Percentiles rank a stretch among this genome's conserved stretches.
phyloP scores from a whole-genome alignment of 1,140 invertebrate species.

The Drosophila seguyi region DNA sequence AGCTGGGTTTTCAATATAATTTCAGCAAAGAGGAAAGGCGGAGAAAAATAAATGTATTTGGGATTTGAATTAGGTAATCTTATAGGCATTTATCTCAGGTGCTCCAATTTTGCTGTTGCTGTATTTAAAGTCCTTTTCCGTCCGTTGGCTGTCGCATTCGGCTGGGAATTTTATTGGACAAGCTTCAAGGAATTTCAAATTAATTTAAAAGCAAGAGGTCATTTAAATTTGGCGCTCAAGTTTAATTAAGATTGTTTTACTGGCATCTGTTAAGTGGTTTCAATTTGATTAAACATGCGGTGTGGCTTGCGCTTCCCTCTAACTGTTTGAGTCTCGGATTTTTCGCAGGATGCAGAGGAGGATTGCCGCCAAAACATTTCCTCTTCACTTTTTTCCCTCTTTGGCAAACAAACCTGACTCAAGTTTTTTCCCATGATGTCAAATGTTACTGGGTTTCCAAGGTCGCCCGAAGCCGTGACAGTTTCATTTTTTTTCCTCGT shows the following conservation, averaged over 20 bases:
- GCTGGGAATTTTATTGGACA: conserved; percentile 28
- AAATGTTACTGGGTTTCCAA: conserved; percentile 39
- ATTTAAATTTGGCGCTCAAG: conserved; percentile 43
- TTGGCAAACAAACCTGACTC: conserved; percentile 39
- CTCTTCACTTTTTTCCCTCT: conserved; percentile 27
- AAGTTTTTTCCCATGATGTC: conserved; percentile 14
- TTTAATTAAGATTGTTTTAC: conserved; percentile 62
- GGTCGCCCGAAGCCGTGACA: conserved; percentile 32
- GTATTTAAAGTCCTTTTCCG: conserved; percentile 7
- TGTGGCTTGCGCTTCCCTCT: neutral
- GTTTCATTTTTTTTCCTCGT: conserved; percentile 24
- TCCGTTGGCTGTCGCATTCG: conserved; percentile 33
- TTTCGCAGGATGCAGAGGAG: neutral
- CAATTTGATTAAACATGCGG: conserved; percentile 31
- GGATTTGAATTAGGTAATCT: conserved; percentile 42
- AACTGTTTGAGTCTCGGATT: conserved; percentile 11
- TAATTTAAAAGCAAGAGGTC: conserved; percentile 64
- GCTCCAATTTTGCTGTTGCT: conserved; percentile 11
- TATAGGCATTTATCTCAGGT: conserved; percentile 36
- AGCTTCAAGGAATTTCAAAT: conserved; percentile 49
- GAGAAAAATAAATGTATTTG: conserved; percentile 34
- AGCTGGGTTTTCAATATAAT: conserved; percentile 6
- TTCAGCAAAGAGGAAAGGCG: neutral
- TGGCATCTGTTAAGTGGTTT: conserved; percentile 32
- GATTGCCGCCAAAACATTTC: neutral